Conservation (phyloP, 2,888 invertebrate species). For the Arctia plantaginis region DNA sequence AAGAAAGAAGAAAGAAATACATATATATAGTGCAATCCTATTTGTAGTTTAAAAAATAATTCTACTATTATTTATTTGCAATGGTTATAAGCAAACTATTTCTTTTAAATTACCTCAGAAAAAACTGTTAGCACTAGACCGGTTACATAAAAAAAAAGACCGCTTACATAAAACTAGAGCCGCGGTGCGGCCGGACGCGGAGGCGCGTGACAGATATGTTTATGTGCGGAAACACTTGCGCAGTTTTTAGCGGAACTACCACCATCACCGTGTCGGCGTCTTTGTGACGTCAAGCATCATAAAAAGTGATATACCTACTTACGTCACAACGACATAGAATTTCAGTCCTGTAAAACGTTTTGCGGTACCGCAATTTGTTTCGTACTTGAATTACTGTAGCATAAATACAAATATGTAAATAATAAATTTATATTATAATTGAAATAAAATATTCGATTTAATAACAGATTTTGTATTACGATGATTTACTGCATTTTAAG, state of each 20-base stretch:
- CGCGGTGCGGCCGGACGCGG: slow-evolving; percentile 29
- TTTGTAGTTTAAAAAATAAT: background rate
- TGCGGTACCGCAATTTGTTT: background rate
- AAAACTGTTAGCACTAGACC: slow-evolving; percentile 27
- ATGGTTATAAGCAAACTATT: background rate
- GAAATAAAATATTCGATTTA: background rate
- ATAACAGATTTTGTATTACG: no score
- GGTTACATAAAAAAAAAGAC: slow-evolving; percentile 47
- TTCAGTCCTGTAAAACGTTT: slow-evolving; percentile 5
- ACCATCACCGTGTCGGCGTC: slow-evolving; percentile 29
- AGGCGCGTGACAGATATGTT: slow-evolving; percentile 64
- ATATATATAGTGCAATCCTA: background rate
- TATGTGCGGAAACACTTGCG: slow-evolving; percentile 63
- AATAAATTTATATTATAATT: background rate
- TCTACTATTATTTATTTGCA: background rate
- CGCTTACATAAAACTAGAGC: slow-evolving; percentile 52
- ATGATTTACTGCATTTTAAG: no score
- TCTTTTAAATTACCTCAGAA: background rate
- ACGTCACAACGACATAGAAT: slow-evolving; percentile 1
- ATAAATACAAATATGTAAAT: background rate
- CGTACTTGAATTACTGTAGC: background rate
- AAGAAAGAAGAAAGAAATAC: no score
- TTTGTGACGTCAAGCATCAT: slow-evolving; percentile 39
- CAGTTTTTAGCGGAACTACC: slow-evolving; percentile 59
- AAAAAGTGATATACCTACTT: slow-evolving; percentile 32